phyloP scores from a whole-genome alignment of 2,888 invertebrate species.

The Tetragonisca angustula region DNA sequence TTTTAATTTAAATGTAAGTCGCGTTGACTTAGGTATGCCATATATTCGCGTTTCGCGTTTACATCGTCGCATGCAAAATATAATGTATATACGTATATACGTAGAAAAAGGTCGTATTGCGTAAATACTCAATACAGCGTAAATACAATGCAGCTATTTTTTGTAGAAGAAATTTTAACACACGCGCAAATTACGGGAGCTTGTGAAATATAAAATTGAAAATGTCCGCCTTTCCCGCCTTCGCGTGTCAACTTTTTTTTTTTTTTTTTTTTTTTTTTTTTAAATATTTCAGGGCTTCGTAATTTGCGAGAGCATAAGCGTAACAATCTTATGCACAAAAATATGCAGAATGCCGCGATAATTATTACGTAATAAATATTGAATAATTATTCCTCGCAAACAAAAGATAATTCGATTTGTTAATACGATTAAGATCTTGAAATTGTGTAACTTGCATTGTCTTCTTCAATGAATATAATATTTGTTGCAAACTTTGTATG shows the following conservation, averaged over 20 bases:
- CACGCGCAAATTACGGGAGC: slow-evolving; percentile 36
- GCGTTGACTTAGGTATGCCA: slow-evolving; percentile 33
- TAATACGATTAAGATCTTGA: slow-evolving; percentile 17
- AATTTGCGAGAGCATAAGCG: slow-evolving; percentile 16
- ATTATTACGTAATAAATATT: neutral
- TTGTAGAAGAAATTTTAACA: slow-evolving; percentile 51
- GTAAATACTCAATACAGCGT: neutral
- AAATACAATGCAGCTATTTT: slow-evolving; percentile 11
- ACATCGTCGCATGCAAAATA: slow-evolving; percentile 31
- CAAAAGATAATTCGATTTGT: slow-evolving; percentile 9
- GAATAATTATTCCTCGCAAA: neutral
- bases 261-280: neutral
- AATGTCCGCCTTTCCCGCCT: slow-evolving; percentile 13
- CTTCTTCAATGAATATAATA: slow-evolving; percentile 58
- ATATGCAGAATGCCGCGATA: slow-evolving; percentile 5
- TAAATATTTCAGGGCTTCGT: neutral
- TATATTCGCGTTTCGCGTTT: slow-evolving; percentile 33
- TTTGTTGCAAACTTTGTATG: slow-evolving; percentile 27
- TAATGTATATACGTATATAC: slow-evolving; percentile 48
- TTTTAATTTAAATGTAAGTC: slow-evolving; percentile 44
- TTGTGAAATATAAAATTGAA: slow-evolving; percentile 30
- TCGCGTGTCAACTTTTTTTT: neutral
- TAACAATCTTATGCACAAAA: neutral
- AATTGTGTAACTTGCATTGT: slow-evolving; percentile 42
- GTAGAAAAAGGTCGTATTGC: slow-evolving; percentile 36